phyloP scores from a whole-genome alignment of 1,140 invertebrate species.

The Dinoponera quadriceps region DNA sequence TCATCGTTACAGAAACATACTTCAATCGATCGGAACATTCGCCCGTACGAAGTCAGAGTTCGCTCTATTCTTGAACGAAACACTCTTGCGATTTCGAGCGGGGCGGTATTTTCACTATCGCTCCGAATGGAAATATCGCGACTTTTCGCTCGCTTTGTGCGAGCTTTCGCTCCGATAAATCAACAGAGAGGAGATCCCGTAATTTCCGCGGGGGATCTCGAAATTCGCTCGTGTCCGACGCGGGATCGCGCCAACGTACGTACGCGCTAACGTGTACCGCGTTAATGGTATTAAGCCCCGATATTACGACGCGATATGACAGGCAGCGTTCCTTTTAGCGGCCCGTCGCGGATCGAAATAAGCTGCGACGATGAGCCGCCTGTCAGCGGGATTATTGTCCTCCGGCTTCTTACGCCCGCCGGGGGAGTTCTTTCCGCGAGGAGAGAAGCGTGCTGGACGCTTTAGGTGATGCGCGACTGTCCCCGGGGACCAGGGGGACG shows the following conservation, averaged over 20 bases:
- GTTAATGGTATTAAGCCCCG: slow-evolving; percentile 77
- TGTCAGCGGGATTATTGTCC: slow-evolving; percentile 86
- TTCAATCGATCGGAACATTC: too few species aligned
- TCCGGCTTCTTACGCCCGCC: slow-evolving; percentile 82
- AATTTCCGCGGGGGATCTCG: too few species aligned
- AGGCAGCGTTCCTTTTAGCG: slow-evolving; percentile 66
- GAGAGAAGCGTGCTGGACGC: slow-evolving; percentile 70
- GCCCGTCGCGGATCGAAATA: slow-evolving; percentile 75
- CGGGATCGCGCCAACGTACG: not conserved
- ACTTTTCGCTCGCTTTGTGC: too few species aligned
- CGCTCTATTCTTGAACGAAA: too few species aligned
- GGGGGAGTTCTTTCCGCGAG: slow-evolving; percentile 69
- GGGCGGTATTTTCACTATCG: too few species aligned
- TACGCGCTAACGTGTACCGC: slow-evolving; percentile 43
- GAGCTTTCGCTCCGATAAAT: too few species aligned
- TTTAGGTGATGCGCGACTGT: slow-evolving; percentile 59
- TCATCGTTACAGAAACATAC: too few species aligned
- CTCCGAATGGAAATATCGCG: too few species aligned
- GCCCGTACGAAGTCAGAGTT: too few species aligned
- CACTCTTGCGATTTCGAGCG: too few species aligned
- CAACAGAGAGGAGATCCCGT: too few species aligned
- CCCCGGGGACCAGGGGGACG: slow-evolving; percentile 76
- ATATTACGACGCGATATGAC: slow-evolving; percentile 65
- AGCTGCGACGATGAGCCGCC: slow-evolving; percentile 79
- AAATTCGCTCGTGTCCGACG: too few species aligned